Percentiles rank a stretch among this genome's conserved stretches.
Conservation (phyloP, 2,113 vertebrate species). For the Chaetops frenatus region DNA sequence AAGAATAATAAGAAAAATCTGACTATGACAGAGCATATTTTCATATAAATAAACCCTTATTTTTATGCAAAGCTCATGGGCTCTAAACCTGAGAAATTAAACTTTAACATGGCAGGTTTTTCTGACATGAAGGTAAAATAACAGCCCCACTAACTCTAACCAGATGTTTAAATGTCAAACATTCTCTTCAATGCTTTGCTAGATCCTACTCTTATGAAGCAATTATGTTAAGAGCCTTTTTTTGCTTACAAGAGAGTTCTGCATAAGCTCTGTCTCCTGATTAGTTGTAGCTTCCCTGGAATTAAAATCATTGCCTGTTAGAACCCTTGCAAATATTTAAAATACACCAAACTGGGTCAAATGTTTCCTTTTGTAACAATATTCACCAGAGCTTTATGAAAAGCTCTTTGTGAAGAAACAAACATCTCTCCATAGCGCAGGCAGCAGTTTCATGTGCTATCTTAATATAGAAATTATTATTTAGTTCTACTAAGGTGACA, state of each 20-base stretch:
- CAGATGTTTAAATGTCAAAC: conserved; percentile 43
- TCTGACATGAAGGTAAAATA: conserved; percentile 16
- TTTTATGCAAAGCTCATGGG: background rate
- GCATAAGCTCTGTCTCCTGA: background rate
- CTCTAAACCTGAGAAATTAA: conserved; percentile 2
- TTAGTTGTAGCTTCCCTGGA: background rate
- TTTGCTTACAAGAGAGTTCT: conserved; percentile 7
- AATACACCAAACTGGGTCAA: background rate
- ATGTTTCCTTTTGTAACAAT: background rate
- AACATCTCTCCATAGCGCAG: background rate
- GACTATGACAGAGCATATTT: conserved; percentile 25
- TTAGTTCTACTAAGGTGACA: background rate
- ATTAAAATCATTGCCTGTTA: background rate
- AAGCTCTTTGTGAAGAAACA: background rate
- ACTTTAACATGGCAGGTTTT: background rate
- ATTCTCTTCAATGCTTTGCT: conserved; percentile 1
- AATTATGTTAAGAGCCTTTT: conserved; percentile 8
- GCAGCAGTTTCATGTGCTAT: background rate
- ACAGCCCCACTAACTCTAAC: conserved; percentile 3
- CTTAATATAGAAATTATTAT: background rate
- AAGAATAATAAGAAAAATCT: background rate
- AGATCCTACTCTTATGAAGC: background rate
- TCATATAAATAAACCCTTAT: background rate
- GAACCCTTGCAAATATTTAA: background rate
- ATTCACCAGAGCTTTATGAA: background rate